These are phyloP conservation scores for Poecilia wingei DNA, from an alignment of 2,797 vertebrate genomes.

Conservation along the genomic window DNA sequence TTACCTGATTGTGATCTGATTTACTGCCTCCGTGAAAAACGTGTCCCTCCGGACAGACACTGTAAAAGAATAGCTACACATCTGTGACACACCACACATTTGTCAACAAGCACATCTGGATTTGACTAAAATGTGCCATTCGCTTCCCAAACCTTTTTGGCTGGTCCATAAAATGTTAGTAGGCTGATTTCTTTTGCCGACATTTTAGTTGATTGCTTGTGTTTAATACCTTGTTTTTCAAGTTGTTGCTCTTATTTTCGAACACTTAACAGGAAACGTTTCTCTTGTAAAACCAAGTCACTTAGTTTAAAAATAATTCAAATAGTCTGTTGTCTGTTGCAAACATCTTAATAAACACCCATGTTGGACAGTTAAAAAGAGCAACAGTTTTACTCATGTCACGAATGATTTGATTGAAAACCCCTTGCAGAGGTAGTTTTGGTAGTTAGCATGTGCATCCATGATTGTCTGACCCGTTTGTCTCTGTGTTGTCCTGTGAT, in stretches of 20 bases:
- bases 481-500: background rate
- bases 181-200: background rate
- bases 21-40: background rate
- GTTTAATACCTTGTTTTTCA: conserved; percentile 11
- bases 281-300: background rate
- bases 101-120: background rate
- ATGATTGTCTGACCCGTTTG: background rate
- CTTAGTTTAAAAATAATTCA: background rate
- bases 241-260: conserved; percentile 6
- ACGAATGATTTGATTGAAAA: background rate
- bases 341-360: background rate
- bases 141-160: background rate
- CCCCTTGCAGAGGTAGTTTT: background rate
- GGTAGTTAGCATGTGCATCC: background rate
- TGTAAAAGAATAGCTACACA: background rate
- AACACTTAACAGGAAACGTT: background rate
- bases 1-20: background rate
- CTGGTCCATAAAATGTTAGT: background rate
- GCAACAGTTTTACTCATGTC: background rate
- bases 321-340: background rate
- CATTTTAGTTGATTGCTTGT: background rate
- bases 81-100: background rate
- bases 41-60: background rate
- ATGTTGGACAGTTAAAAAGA: background rate
- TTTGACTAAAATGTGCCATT: background rate